phyloP scores from a whole-genome alignment of 2,888 invertebrate genomes.

The Pantelozetes paolii region DNA sequence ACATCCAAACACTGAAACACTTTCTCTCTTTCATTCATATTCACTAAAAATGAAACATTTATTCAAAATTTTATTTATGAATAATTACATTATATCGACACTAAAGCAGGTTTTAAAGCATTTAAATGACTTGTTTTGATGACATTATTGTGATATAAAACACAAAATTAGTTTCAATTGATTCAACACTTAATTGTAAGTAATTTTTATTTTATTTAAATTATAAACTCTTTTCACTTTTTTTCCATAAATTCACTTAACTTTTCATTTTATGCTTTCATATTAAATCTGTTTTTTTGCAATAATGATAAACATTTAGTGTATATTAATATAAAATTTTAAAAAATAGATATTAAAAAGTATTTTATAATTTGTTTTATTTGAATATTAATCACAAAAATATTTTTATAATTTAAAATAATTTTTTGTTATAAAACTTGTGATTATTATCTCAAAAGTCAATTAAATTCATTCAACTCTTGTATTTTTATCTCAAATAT shows the following conservation, averaged over 20 bases:
- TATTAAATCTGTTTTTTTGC: not conserved
- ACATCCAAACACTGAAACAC: not conserved
- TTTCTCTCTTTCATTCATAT: not conserved
- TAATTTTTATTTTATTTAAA: not conserved
- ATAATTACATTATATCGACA: conserved; percentile 23
- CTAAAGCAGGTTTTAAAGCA: conserved; percentile 7
- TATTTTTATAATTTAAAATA: no score
- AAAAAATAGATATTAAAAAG: no score
- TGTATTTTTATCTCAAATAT: not conserved
- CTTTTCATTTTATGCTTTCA: conserved; percentile 7
- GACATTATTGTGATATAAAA: conserved; percentile 25
- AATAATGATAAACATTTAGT: not conserved
- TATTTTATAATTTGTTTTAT: no score
- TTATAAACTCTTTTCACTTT: not conserved
- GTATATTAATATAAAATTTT: no score
- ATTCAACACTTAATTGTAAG: conserved; percentile 23
- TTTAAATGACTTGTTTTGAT: conserved; percentile 34
- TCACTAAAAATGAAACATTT: not conserved
- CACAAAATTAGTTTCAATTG: conserved; percentile 3
- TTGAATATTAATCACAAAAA: no score
- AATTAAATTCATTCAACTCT: not conserved
- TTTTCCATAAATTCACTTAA: not conserved
- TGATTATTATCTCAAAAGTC: no score
- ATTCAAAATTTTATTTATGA: not conserved
- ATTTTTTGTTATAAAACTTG: no score